A percentile compares a stretch with the other conserved stretches of the same genome.
Conservation (phyloP, 2,797 vertebrate species). For the Hemitrygon akajei region DNA sequence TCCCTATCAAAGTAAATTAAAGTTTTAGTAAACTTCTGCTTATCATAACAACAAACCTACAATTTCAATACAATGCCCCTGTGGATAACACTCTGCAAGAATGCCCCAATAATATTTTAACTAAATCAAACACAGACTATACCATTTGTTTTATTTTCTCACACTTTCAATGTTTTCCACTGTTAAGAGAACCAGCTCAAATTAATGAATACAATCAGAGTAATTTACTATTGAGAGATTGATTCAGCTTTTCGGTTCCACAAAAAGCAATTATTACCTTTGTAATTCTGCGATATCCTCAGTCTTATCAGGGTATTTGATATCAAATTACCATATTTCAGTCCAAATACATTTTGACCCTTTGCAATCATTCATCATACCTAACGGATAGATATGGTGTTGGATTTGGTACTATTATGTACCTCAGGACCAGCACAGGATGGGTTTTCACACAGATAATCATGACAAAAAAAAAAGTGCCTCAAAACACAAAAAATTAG, state of each 20-base stretch:
- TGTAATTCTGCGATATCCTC: not conserved
- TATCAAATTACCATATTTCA: not conserved
- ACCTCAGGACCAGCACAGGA: not conserved
- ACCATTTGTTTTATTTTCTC: not conserved
- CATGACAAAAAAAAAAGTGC: not conserved
- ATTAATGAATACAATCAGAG: not conserved
- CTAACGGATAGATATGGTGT: not conserved
- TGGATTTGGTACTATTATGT: not conserved
- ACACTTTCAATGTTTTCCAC: not conserved
- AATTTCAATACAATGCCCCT: not conserved
- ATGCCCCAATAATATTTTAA: not conserved
- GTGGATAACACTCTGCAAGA: not conserved
- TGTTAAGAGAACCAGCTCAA: not conserved
- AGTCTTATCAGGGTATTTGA: not conserved
- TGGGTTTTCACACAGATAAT: not conserved
- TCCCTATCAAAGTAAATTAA: not conserved
- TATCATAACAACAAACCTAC: not conserved
- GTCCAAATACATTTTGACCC: not conserved
- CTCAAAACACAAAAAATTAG: not conserved
- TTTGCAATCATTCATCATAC: not conserved
- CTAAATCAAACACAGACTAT: not conserved
- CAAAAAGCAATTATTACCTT: not conserved
- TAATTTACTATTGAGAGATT: slow-evolving; percentile 1
- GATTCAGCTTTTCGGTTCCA: not conserved
- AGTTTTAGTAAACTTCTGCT: not conserved